Percentiles rank a stretch among this genome's conserved stretches.
Evolutionary conservation across 2,797 vertebrate genomes (phyloP).

Genomic region (Craterocephalus amniculus): DNA sequence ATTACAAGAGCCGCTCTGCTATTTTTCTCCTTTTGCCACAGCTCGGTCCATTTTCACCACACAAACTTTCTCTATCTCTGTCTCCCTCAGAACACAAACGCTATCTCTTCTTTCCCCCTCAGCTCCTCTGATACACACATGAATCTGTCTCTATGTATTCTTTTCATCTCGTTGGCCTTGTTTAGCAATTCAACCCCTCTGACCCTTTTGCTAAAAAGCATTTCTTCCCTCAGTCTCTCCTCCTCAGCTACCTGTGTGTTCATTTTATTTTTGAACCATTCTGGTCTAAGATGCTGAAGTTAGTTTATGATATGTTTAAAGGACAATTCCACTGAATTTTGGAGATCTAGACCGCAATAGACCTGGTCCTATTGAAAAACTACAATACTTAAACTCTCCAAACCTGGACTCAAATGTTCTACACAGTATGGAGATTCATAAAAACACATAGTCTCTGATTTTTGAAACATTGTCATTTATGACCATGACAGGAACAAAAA

Average conservation of each 20-base stretch:
- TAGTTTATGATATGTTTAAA: too few species aligned
- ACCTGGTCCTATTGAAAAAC: too few species aligned
- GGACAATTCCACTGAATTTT: too few species aligned
- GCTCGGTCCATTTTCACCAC: constrained; percentile 20
- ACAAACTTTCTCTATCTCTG: constrained; percentile 9
- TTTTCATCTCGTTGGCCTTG: constrained; percentile 51
- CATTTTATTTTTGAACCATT: constrained; percentile 46
- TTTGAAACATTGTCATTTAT: too few species aligned
- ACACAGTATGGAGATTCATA: too few species aligned
- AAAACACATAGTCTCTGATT: too few species aligned
- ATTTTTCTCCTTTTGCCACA: neutral
- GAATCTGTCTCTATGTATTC: constrained; percentile 45
- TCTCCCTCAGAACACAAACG: constrained; percentile 30
- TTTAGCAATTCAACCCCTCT: constrained; percentile 41
- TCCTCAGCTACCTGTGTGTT: constrained; percentile 30
- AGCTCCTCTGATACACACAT: constrained; percentile 24
- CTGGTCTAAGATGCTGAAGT: too few species aligned
- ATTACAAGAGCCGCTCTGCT: constrained; percentile 12
- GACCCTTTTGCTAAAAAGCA: constrained; percentile 46
- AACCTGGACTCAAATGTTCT: too few species aligned
- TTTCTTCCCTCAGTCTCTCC: constrained; percentile 30
- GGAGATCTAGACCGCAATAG: too few species aligned
- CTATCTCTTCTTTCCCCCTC: neutral
- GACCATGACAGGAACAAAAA: too few species aligned
- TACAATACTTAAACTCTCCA: too few species aligned